Percentiles rank a stretch among this genome's conserved stretches.
Evolutionary conservation across 2,113 vertebrate genomes (phyloP).

Genomic region (Syrmaticus mikado): DNA sequence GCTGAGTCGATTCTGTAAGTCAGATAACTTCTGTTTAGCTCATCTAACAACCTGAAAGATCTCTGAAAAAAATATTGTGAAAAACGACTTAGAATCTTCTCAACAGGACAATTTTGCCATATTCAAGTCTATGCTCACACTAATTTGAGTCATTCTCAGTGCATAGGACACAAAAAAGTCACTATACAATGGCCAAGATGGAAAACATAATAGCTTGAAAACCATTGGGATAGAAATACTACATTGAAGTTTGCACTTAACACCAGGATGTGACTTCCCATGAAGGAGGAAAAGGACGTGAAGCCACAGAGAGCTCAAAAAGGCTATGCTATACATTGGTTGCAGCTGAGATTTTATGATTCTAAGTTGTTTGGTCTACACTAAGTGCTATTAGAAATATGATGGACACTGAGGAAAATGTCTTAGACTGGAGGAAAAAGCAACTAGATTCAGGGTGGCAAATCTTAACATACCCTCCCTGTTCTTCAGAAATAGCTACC

Average conservation of each 20-base stretch:
- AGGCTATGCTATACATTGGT: neutral
- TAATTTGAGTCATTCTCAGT: neutral
- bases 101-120: neutral
- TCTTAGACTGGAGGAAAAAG: neutral
- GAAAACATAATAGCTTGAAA: neutral
- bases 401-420: neutral
- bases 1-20: neutral
- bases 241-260: neutral
- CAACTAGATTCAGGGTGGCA: neutral
- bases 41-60: neutral
- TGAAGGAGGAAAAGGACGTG: neutral
- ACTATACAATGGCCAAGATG: neutral
- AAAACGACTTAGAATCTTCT: neutral
- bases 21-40: neutral
- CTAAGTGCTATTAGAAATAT: neutral
- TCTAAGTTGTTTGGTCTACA: neutral
- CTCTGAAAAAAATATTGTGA: neutral
- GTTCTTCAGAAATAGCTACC: neutral
- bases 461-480: neutral
- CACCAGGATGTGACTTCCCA: neutral
- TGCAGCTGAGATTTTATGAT: neutral
- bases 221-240: neutral
- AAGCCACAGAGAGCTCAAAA: neutral
- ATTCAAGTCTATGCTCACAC: neutral
- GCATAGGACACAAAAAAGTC: neutral